These are phyloP conservation scores for Anolis carolinensis DNA, from an alignment of 2,113 vertebrate genomes.

Conservation along the genomic window DNA sequence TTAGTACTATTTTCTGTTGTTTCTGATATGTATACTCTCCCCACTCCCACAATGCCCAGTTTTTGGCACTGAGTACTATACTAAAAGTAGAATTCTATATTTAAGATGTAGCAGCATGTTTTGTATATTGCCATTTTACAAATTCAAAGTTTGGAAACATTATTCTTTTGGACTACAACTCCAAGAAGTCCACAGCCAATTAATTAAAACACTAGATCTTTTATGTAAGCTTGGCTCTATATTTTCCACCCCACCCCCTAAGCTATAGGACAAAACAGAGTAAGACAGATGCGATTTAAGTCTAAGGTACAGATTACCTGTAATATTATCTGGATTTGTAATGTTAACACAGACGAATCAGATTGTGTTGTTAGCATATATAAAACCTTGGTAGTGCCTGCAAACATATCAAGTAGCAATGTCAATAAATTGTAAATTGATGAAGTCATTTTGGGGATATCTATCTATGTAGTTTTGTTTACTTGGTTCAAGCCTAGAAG, in stretches of 20 bases:
- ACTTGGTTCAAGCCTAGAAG: not conserved
- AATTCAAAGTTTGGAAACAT: not conserved
- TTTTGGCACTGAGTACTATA: not conserved
- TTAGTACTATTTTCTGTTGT: not conserved
- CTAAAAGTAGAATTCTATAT: constrained; percentile 1
- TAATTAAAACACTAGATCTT: not conserved
- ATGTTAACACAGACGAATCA: no score
- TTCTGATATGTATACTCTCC: not conserved
- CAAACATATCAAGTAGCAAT: not conserved
- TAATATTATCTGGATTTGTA: not conserved
- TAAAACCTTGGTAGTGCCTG: not conserved
- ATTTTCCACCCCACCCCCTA: not conserved
- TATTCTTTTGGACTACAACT: not conserved
- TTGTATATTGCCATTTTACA: not conserved
- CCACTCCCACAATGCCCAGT: not conserved
- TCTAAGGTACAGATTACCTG: not conserved
- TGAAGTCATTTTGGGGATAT: not conserved
- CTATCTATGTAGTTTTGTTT: not conserved
- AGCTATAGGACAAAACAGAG: not conserved
- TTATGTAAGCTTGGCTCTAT: not conserved
- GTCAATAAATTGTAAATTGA: not conserved
- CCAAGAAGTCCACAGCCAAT: not conserved
- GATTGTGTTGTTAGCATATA: not conserved
- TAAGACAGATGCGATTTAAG: not conserved
- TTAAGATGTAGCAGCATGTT: not conserved